phyloP scores from a whole-genome alignment of 2,113 vertebrate genomes.

The Podarcis raffonei region DNA sequence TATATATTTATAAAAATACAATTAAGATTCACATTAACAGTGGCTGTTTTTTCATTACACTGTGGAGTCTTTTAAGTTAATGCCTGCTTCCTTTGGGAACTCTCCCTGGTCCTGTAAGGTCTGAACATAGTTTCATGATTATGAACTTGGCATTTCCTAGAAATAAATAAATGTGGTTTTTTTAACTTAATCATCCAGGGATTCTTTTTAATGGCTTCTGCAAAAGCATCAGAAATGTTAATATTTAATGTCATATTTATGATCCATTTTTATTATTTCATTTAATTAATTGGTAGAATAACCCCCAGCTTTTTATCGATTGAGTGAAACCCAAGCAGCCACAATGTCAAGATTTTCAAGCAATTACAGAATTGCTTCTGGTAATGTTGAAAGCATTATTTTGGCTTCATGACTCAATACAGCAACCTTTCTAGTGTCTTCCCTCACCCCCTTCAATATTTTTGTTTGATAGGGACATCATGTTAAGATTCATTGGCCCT shows the following conservation, averaged over 20 bases:
- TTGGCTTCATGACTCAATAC: not conserved
- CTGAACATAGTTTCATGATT: too few relatives aligned
- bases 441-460: constrained; percentile 1
- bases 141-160: not conserved
- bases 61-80: not conserved
- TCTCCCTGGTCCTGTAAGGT: not conserved
- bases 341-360: not conserved
- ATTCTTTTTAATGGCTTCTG: not conserved
- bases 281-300: not conserved
- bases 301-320: not conserved
- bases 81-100: not conserved
- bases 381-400: not conserved
- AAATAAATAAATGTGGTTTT: not conserved
- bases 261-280: not conserved
- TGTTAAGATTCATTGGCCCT: not conserved
- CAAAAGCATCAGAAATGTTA: not conserved
- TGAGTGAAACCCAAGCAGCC: not conserved
- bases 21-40: not conserved
- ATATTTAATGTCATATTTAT: constrained; percentile 10
- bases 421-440: not conserved
- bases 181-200: not conserved
- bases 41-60: not conserved
- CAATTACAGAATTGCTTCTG: not conserved
- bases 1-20: not conserved
- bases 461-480: constrained; percentile 6